Conservation (phyloP, 2,888 invertebrate species). For the Agrochola lota region DNA sequence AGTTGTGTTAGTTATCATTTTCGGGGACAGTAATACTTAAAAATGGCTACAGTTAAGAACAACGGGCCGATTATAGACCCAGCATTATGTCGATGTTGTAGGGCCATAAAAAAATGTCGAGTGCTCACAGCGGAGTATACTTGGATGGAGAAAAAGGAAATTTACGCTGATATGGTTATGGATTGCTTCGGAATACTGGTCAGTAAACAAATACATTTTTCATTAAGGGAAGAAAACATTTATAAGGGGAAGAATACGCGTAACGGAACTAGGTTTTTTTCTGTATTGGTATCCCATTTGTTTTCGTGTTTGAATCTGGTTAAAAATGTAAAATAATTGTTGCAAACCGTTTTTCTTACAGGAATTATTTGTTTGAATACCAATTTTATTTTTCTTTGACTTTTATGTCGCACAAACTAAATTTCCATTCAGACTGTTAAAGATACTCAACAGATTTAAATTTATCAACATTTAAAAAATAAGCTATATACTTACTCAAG, state of each 20-base stretch:
- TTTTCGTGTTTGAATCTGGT: background rate
- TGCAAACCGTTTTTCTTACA: background rate
- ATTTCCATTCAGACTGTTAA: background rate
- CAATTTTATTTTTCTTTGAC: background rate
- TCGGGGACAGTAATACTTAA: constrained; percentile 41
- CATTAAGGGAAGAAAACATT: background rate
- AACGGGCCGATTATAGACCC: constrained; percentile 86
- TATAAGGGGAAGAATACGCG: background rate
- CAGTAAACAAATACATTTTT: constrained; percentile 57
- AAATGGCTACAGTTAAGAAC: constrained; percentile 81
- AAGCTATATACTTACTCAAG: background rate
- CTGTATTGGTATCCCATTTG: background rate
- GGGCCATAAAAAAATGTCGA: constrained; percentile 88
- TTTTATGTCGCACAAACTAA: background rate
- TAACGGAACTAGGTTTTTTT: background rate
- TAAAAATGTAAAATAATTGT: background rate
- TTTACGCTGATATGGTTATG: constrained; percentile 88
- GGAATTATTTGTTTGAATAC: background rate
- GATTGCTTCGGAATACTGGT: constrained; percentile 87
- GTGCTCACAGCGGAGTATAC: constrained; percentile 85
- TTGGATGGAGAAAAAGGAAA: constrained; percentile 86
- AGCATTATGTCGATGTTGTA: constrained; percentile 86
- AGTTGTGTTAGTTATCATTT: constrained; percentile 29
- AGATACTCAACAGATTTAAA: background rate
- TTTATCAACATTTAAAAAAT: background rate